Conservation (phyloP, 1,140 invertebrate species). For the Pinna nobilis region DNA sequence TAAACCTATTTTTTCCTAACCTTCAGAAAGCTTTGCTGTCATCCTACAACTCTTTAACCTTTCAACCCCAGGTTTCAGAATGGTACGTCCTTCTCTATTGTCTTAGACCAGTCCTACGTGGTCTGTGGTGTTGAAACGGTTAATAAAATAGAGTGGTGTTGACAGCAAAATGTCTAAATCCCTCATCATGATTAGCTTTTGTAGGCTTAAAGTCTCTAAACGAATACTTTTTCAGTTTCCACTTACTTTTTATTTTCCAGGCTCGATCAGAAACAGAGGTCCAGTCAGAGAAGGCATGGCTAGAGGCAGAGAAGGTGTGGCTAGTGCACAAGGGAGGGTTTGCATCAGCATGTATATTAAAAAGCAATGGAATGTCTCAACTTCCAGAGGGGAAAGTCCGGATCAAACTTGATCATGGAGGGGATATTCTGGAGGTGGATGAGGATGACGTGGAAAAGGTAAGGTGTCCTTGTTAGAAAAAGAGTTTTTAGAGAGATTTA, state of each 20-base stretch:
- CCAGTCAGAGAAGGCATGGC: slow-evolving; percentile 86
- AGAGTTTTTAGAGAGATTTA: not conserved
- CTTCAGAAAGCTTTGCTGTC: no score
- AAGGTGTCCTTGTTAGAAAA: slow-evolving; percentile 21
- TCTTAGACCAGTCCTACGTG: no score
- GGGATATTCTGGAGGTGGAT: slow-evolving; percentile 86
- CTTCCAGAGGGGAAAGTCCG: slow-evolving; percentile 81
- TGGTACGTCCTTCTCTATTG: no score
- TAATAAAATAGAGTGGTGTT: no score
- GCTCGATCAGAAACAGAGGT: slow-evolving; percentile 88
- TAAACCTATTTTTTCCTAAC: no score
- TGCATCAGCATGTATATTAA: slow-evolving; percentile 82
- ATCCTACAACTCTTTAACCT: no score
- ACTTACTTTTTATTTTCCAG: slow-evolving; percentile 78
- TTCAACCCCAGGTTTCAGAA: no score
- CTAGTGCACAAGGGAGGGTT: slow-evolving; percentile 93
- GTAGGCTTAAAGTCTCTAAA: no score
- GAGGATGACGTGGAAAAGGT: slow-evolving; percentile 93
- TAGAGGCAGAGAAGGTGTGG: slow-evolving; percentile 89
- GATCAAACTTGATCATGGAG: slow-evolving; percentile 86
- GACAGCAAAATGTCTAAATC: no score
- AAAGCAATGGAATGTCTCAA: slow-evolving; percentile 66
- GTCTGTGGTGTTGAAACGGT: no score
- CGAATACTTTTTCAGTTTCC: no score
- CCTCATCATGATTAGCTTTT: no score